Percentiles rank a stretch among this genome's conserved stretches.
These are phyloP conservation scores for Halichondria panicea DNA, from an alignment of 37 sponge, comb jelly and placozoan species.

Conservation along the genomic window DNA sequence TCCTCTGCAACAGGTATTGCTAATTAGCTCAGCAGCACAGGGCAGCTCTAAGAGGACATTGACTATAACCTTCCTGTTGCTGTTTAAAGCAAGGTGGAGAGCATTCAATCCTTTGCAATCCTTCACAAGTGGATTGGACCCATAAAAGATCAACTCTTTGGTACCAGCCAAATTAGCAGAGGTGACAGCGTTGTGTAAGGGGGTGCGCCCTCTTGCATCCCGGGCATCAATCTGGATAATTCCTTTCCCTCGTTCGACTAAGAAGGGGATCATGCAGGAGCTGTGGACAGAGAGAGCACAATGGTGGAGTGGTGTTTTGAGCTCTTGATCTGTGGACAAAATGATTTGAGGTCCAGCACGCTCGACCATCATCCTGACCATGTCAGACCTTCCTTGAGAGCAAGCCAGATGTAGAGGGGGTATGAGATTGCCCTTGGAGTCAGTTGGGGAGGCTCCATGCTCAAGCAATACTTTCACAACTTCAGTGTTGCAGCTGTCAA, in stretches of 20 bases:
- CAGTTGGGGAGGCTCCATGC: constrained; percentile 57
- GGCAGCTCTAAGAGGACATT: constrained; percentile 16
- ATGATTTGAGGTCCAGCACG: constrained; percentile 21
- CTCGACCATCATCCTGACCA: constrained; percentile 56
- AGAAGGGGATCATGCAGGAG: constrained; percentile 26
- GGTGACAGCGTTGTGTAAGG: constrained; percentile 55
- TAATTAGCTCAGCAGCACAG: constrained; percentile 18
- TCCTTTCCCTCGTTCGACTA: constrained; percentile 37
- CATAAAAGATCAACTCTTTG: constrained; percentile 34
- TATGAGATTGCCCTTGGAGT: constrained; percentile 30
- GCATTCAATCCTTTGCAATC: constrained; percentile 44
- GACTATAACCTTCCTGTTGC: constrained; percentile 27
- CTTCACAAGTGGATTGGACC: constrained; percentile 23
- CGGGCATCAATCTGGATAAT: constrained; percentile 13
- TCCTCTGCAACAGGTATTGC: constrained; percentile 15
- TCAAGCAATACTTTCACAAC: constrained; percentile 66
- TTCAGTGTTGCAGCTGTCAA: constrained; percentile 70
- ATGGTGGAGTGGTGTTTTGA: constrained; percentile 50
- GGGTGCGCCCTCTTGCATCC: constrained; percentile 61
- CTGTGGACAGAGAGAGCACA: constrained; percentile 33
- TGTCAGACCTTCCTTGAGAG: constrained; percentile 60
- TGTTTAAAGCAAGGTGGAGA: constrained; percentile 51
- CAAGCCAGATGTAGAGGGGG: constrained; percentile 78
- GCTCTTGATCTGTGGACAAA: constrained; percentile 4
- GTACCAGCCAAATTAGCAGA: constrained; percentile 42